Evolutionary conservation across 2,113 vertebrate species (phyloP).

Genomic region (Morone chrysops): DNA sequence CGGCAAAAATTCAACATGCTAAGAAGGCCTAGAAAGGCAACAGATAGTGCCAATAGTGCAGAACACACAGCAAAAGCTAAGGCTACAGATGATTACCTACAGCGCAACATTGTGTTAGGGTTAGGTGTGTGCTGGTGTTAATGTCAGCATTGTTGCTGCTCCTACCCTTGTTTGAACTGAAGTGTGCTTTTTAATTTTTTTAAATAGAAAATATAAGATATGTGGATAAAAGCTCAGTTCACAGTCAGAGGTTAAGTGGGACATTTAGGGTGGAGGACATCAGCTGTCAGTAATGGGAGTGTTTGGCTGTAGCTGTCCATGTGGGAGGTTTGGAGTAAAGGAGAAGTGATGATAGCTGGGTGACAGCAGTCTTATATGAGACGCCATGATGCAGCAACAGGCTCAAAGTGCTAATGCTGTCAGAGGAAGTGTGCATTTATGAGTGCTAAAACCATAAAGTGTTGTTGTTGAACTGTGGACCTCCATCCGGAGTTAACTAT

Average conservation of each 20-base stretch:
- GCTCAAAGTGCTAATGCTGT: background rate
- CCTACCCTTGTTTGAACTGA: no score
- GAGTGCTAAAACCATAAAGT: background rate
- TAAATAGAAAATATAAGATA: no score
- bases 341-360: constrained; percentile 11
- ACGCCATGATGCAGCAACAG: background rate
- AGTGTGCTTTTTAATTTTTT: no score
- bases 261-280: background rate
- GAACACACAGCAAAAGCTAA: no score
- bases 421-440: constrained; percentile 8
- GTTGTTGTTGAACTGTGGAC: constrained; percentile 5
- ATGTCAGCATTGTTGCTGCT: no score
- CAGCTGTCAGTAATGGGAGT: background rate
- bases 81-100: no score
- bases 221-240: no score
- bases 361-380: constrained; percentile 1
- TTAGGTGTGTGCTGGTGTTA: no score
- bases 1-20: no score
- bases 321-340: constrained; percentile 16
- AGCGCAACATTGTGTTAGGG: no score
- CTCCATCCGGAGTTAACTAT: background rate
- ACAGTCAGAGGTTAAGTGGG: background rate
- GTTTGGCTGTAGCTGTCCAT: background rate
- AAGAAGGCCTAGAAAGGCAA: no score
- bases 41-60: no score